phyloP scores from a whole-genome alignment of 2,888 invertebrate species.

The Sinotaia quadrata region DNA sequence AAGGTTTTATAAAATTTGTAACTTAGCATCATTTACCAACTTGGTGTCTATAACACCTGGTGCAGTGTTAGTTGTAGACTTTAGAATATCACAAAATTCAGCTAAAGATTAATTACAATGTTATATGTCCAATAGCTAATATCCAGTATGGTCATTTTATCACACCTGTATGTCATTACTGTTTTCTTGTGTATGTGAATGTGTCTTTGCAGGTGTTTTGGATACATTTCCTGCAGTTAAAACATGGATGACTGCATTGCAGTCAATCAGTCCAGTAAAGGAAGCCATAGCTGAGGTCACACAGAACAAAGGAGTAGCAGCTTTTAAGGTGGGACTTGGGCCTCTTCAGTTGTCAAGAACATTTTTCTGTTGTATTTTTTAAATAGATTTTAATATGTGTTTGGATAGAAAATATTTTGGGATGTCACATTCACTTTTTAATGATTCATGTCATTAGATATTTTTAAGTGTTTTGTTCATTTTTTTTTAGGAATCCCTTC shows the following conservation, averaged over 20 bases:
- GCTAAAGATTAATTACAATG: not conserved
- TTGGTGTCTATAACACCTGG: no score
- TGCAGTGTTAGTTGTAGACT: no score
- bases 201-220: conserved; percentile 24
- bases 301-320: conserved; percentile 35
- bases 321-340: conserved; percentile 38
- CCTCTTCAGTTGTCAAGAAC: not conserved
- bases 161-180: no score
- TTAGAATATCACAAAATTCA: no score
- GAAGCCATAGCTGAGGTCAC: conserved; percentile 42
- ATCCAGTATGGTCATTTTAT: not conserved
- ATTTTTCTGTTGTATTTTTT: not conserved
- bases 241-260: conserved; percentile 45
- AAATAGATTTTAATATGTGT: not conserved
- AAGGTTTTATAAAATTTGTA: no score
- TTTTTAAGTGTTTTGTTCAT: not conserved
- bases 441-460: not conserved
- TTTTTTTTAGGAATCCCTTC: conserved; percentile 45
- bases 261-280: conserved; percentile 39
- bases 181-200: no score
- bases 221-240: conserved; percentile 42
- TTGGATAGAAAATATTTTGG: not conserved
- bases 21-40: no score
- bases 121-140: not conserved
- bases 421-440: not conserved